These are phyloP conservation scores for Scomber japonicus DNA, from an alignment of 2,113 vertebrate species.

Conservation along the genomic window DNA sequence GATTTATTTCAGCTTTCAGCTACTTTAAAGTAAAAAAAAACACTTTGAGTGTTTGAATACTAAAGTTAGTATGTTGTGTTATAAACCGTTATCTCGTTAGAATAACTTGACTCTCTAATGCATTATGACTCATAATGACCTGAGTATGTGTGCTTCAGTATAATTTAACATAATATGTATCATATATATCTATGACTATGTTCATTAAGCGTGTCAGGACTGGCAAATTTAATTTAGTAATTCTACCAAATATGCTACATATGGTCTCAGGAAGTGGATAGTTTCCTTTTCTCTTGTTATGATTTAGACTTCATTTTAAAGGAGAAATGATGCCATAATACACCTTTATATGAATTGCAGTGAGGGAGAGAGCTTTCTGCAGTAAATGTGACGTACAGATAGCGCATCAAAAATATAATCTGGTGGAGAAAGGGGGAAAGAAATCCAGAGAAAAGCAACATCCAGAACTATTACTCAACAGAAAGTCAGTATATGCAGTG, in stretches of 20 bases:
- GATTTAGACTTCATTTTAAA: background rate
- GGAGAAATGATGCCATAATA: background rate
- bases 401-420: background rate
- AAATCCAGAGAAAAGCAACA: constrained; percentile 17
- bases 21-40: background rate
- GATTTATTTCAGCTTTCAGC: background rate
- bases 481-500: background rate
- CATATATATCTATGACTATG: background rate
- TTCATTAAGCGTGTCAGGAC: background rate
- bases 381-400: background rate
- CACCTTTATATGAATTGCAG: background rate
- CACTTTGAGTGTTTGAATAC: background rate
- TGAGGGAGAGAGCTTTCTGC: background rate
- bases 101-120: background rate
- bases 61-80: background rate
- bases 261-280: background rate
- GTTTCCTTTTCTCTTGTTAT: background rate
- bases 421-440: constrained; percentile 3
- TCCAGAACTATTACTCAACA: constrained; percentile 14
- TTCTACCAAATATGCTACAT: background rate
- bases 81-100: background rate
- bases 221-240: background rate
- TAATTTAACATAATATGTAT: background rate
- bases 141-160: background rate
- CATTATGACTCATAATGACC: background rate